These are phyloP conservation scores for Poecilia latipinna DNA, from an alignment of 2,113 vertebrate species.

Conservation along the genomic window DNA sequence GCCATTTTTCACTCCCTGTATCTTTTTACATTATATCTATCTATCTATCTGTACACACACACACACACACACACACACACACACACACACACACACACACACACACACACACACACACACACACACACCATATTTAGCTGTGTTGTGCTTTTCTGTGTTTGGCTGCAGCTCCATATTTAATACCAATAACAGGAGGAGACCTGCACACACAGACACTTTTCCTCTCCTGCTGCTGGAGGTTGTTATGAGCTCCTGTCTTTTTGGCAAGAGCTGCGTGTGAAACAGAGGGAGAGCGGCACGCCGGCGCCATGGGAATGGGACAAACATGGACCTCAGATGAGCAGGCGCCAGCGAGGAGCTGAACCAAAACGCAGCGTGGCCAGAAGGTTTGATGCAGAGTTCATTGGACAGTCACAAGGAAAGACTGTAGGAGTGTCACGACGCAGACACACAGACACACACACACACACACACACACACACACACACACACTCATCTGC, in stretches of 20 bases:
- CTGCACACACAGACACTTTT: constrained; percentile 39
- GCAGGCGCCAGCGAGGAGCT: constrained; percentile 4
- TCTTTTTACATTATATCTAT: neutral
- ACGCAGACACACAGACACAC: constrained; percentile 28
- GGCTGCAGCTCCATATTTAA: constrained; percentile 42
- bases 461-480: constrained; percentile 25
- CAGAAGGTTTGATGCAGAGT: constrained; percentile 59
- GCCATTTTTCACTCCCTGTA: neutral
- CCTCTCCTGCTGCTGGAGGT: constrained; percentile 66
- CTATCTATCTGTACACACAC: neutral
- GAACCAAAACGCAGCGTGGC: constrained; percentile 57
- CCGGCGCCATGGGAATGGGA: constrained; percentile 53
- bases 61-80: neutral
- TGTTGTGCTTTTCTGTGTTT: constrained; percentile 33
- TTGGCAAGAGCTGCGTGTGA: constrained; percentile 63
- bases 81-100: constrained; percentile 5
- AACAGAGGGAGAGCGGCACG: constrained; percentile 58
- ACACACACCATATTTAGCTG: neutral
- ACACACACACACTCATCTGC: constrained; percentile 22
- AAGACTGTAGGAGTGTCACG: constrained; percentile 58
- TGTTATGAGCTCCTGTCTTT: constrained; percentile 37
- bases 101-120: neutral
- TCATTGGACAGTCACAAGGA: constrained; percentile 52
- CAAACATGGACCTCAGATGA: constrained; percentile 54
- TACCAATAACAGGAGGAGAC: constrained; percentile 64